Conservation (phyloP, 2,888 invertebrate species). For the Acrobasis repandana region DNA sequence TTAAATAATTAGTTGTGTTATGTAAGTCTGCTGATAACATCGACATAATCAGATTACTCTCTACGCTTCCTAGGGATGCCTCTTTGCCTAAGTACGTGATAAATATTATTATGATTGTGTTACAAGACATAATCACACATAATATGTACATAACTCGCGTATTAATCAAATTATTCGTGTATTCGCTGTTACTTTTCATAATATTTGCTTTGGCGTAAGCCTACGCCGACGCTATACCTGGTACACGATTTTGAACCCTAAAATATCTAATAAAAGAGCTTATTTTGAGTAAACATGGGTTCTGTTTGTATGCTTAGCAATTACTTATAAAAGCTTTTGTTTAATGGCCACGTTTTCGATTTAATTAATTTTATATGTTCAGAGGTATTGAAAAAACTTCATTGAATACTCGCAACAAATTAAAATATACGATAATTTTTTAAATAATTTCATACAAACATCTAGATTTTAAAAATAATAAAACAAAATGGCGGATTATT, state of each 20-base stretch:
- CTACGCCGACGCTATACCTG: not conserved
- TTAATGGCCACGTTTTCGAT: not conserved
- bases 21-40: too few species aligned
- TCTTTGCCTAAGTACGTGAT: not conserved
- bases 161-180: slow-evolving; percentile 40
- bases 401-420: too few species aligned
- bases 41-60: not conserved
- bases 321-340: not conserved
- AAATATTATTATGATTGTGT: slow-evolving; percentile 20
- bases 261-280: not conserved
- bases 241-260: slow-evolving; percentile 1
- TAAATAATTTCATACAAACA: too few species aligned
- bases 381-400: too few species aligned
- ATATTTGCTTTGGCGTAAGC: slow-evolving; percentile 29
- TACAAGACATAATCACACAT: slow-evolving; percentile 31
- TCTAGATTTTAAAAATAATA: too few species aligned
- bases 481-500: too few species aligned
- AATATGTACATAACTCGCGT: slow-evolving; percentile 32
- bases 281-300: not conserved
- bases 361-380: too few species aligned
- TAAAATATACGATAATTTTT: too few species aligned
- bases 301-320: not conserved
- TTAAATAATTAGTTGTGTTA: too few species aligned
- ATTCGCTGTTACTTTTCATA: slow-evolving; percentile 30
- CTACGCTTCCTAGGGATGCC: not conserved